phyloP scores from a whole-genome alignment of 2,888 invertebrate genomes.

The Drosophila meridiana region DNA sequence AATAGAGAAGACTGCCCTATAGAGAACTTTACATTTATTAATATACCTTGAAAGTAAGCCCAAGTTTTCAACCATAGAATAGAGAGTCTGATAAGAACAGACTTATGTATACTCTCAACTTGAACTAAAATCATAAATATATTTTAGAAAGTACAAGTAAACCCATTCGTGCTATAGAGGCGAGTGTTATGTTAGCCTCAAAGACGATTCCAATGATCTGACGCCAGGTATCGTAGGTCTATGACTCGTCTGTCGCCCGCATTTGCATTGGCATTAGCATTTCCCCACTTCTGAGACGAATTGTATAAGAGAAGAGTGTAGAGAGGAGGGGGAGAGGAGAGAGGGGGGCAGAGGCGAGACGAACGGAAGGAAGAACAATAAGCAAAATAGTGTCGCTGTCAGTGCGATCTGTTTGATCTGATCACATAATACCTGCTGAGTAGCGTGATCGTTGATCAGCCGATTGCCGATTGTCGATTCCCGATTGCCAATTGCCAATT shows the following conservation, averaged over 20 bases:
- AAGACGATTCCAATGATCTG: neutral
- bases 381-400: neutral
- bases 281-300: neutral
- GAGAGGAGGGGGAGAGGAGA: too few relatives aligned
- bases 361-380: neutral
- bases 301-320: neutral
- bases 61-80: too few relatives aligned
- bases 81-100: too few relatives aligned
- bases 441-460: constrained; percentile 59
- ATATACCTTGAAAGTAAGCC: too few relatives aligned
- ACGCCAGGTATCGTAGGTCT: neutral
- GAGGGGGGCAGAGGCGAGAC: neutral
- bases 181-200: neutral
- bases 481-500: constrained; percentile 55
- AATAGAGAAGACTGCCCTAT: too few relatives aligned
- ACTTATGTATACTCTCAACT: too few relatives aligned
- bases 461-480: constrained; percentile 53
- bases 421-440: constrained; percentile 56
- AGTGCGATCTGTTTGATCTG: constrained; percentile 20
- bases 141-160: too few relatives aligned
- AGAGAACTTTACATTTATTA: too few relatives aligned
- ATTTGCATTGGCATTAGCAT: neutral
- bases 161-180: neutral
- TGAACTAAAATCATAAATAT: too few relatives aligned
- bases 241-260: neutral